A percentile compares a stretch with the other conserved stretches of the same genome.
Evolutionary conservation across 2,797 vertebrate species (phyloP).

Genomic region (Tapera naevia): DNA sequence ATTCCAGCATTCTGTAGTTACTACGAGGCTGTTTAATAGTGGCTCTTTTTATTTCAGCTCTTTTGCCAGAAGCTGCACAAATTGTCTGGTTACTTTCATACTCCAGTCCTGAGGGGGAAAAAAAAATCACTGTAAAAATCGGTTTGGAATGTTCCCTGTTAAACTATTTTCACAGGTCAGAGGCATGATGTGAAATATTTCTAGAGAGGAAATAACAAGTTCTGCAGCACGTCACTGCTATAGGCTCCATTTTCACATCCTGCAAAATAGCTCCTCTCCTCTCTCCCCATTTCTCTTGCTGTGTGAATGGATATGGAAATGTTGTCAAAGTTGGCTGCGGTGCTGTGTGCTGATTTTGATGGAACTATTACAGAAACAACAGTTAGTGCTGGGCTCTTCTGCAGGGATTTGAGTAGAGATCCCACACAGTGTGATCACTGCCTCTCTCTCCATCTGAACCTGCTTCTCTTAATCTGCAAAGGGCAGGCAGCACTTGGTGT

Average conservation of each 20-base stretch:
- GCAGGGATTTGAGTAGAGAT: background rate
- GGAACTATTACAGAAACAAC: constrained; percentile 8
- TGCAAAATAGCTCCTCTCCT: background rate
- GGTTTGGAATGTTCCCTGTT: constrained; percentile 36
- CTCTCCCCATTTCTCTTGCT: background rate
- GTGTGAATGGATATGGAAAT: background rate
- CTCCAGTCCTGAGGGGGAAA: background rate
- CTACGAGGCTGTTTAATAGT: constrained; percentile 14
- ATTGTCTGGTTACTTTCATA: constrained; percentile 34
- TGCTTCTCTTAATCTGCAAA: background rate
- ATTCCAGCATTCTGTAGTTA: background rate
- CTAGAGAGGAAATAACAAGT: constrained; percentile 36
- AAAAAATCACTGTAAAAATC: constrained; percentile 33
- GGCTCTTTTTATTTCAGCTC: constrained; percentile 24
- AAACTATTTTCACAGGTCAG: constrained; percentile 49
- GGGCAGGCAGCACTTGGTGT: background rate
- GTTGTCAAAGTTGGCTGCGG: background rate
- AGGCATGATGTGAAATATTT: constrained; percentile 41
- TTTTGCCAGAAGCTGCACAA: constrained; percentile 23
- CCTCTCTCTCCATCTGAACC: background rate
- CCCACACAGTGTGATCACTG: background rate
- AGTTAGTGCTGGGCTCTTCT: background rate
- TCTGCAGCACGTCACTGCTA: background rate
- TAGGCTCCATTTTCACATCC: constrained; percentile 9
- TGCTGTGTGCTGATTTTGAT: constrained; percentile 23